Evolutionary conservation across 1,140 invertebrate genomes (phyloP), one percentile per base, ranked within the genome.

Genomic region (Apis laboriosa): DNA sequence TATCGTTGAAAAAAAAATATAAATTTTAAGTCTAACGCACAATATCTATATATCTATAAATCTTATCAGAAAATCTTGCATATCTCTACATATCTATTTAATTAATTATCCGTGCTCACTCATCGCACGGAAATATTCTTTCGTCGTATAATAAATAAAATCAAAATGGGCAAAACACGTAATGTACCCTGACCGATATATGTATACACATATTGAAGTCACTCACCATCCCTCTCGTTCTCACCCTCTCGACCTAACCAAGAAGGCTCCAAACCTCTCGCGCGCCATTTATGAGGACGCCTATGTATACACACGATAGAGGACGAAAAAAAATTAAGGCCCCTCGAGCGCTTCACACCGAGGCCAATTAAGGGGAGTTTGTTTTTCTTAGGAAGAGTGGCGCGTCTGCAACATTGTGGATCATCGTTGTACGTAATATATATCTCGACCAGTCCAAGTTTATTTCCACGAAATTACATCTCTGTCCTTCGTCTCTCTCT

Each of bases 291-390:
- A 71, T 0, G 61, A 74, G 34, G 13, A 49, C 66, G 34, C 51
- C 11, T 61, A 9, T 55, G 74, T 64, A 15, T 56, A 77, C 58
- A n/a, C 51, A 28, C 53, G 60, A 43, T 43, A 60, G 49, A 60
- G 60, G n/a, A 15, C 77, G 55, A 84, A 70, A 43, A 43, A 43
- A 84, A 84, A 74, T 80, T 74, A 55, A 68, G 21, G 43, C 43
- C 21, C 61, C 56, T 58, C 61, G 63, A 68, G 28, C 53, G 19
- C 17, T 75, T 79, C 84, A 17, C 82, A 67, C 81, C 76, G 58
- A 3, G 51, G n/a, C 79, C 78, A 80, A 80, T 84, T 72, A 85
- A 80, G 79, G 34, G 24, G n/a, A 74, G 78, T 80, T 77, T 79
- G 68, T 72, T 71, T 85, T 73, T 80, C 74, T 77, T 77, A 13